These are phyloP conservation scores for Chrysoperla carnea DNA, from an alignment of 1,140 invertebrate species.

Conservation along the genomic window DNA sequence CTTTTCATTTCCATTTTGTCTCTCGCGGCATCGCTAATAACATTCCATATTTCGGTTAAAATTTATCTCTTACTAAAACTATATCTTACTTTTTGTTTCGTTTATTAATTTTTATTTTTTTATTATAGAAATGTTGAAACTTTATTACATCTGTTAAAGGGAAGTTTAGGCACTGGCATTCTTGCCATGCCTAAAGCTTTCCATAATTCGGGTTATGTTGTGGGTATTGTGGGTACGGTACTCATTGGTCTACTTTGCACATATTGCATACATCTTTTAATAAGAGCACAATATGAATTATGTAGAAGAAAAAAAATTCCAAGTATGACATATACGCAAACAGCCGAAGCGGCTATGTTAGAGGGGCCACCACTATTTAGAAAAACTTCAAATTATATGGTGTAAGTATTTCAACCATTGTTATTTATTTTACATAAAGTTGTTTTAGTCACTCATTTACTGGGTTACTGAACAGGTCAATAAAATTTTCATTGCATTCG, in stretches of 20 bases:
- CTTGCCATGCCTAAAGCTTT: slow-evolving; percentile 80
- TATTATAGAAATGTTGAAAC: slow-evolving; percentile 53
- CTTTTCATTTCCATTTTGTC: no score
- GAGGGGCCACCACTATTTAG: slow-evolving; percentile 46
- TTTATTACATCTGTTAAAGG: slow-evolving; percentile 64
- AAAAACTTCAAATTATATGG: slow-evolving; percentile 35
- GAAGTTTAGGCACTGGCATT: slow-evolving; percentile 78
- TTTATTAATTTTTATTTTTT: neutral
- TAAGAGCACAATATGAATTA: slow-evolving; percentile 45
- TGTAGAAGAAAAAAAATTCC: slow-evolving; percentile 47
- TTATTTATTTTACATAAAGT: neutral
- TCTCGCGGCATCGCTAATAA: no score
- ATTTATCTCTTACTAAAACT: no score
- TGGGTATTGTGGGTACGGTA: slow-evolving; percentile 45
- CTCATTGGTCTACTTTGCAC: slow-evolving; percentile 57
- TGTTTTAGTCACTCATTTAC: neutral
- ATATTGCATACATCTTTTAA: slow-evolving; percentile 61
- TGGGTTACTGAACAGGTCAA: neutral
- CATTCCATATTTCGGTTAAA: no score
- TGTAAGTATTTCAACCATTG: slow-evolving; percentile 23
- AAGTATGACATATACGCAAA: slow-evolving; percentile 49
- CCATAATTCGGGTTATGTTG: slow-evolving; percentile 50
- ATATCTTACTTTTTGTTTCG: no score
- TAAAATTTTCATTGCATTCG: no score
- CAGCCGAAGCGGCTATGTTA: slow-evolving; percentile 43